Percentiles rank a stretch among this genome's conserved stretches.
These are phyloP conservation scores for Dysmachus trigonus DNA, from an alignment of 2,888 invertebrate species.

Conservation along the genomic window DNA sequence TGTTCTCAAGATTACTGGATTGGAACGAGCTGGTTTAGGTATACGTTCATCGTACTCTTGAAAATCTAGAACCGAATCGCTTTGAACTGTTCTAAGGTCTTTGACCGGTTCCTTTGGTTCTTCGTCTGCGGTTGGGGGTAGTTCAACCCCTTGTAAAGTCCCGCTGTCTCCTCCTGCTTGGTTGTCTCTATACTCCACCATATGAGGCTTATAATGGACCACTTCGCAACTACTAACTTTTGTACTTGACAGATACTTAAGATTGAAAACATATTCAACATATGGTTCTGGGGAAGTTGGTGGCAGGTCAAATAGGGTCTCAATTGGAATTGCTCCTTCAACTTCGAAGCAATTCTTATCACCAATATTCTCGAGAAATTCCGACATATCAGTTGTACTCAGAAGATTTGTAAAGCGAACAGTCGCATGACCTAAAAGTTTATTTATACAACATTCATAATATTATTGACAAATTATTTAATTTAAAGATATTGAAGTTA, in stretches of 20 bases:
- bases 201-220: slow-evolving; percentile 35
- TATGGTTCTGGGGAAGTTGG: slow-evolving; percentile 53
- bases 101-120: neutral
- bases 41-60: neutral
- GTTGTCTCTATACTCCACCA: slow-evolving; percentile 45
- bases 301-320: slow-evolving; percentile 53
- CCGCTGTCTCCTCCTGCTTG: slow-evolving; percentile 50
- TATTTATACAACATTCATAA: neutral
- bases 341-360: slow-evolving; percentile 41
- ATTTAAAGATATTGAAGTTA: too few relatives aligned
- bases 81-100: slow-evolving; percentile 5
- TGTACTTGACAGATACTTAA: slow-evolving; percentile 53
- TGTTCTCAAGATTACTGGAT: neutral
- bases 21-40: neutral
- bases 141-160: slow-evolving; percentile 12
- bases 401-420: slow-evolving; percentile 56
- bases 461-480: too few relatives aligned
- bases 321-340: slow-evolving; percentile 39
- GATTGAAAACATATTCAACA: slow-evolving; percentile 56
- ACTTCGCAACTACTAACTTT: slow-evolving; percentile 46
- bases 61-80: slow-evolving; percentile 32
- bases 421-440: slow-evolving; percentile 54
- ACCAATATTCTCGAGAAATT: slow-evolving; percentile 48
- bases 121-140: slow-evolving; percentile 46
- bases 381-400: slow-evolving; percentile 51